Evolutionary conservation across 2,888 invertebrate genomes (phyloP).

Genomic region (Macrosiphum euphorbiae): DNA sequence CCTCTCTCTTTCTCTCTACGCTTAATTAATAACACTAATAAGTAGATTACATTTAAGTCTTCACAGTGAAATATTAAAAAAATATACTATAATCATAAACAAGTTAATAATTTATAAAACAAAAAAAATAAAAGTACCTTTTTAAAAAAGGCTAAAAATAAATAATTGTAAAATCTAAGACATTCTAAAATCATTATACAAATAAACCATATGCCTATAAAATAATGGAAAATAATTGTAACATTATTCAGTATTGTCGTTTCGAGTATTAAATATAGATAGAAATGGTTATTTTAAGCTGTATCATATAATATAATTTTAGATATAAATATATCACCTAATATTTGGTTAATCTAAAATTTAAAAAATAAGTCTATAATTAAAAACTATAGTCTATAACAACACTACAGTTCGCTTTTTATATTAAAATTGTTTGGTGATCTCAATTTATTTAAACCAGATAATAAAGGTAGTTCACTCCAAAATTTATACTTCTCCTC

Average conservation of each 20-base stretch:
- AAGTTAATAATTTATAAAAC: not conserved
- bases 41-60: not conserved
- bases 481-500: slow-evolving; percentile 22
- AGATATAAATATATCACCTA: not conserved
- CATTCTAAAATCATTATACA: not conserved
- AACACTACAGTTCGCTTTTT: slow-evolving; percentile 27
- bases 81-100: not conserved
- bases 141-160: not conserved
- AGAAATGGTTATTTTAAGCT: not conserved
- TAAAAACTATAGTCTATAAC: not conserved
- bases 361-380: not conserved
- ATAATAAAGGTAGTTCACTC: slow-evolving; percentile 16
- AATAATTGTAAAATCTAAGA: not conserved
- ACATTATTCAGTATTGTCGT: not conserved
- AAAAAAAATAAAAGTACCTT: not conserved
- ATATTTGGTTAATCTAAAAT: not conserved
- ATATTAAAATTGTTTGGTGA: not conserved
- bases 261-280: not conserved
- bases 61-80: not conserved
- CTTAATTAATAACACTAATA: not conserved
- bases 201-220: not conserved
- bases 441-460: not conserved
- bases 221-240: not conserved
- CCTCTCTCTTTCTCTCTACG: not conserved
- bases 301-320: not conserved